A percentile compares a stretch with the other conserved stretches of the same genome.
phyloP scores from a whole-genome alignment of 2,888 invertebrate genomes.

The Plebejus argus region DNA sequence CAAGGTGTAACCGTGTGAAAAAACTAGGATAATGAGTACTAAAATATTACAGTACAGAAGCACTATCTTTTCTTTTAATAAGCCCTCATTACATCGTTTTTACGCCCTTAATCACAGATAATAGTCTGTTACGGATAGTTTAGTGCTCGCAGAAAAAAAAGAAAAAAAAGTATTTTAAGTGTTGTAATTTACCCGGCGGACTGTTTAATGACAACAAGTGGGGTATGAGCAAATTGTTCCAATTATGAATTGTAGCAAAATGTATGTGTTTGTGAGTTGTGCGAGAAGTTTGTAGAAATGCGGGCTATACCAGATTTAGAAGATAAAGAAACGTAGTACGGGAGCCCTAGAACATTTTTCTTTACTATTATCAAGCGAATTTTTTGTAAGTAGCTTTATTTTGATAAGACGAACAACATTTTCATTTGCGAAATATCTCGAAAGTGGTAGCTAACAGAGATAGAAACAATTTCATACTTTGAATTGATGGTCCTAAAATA shows the following conservation, averaged over 20 bases:
- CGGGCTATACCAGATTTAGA: slow-evolving; percentile 32
- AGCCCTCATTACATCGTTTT: neutral
- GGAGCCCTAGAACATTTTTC: too few species aligned
- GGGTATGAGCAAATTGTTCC: slow-evolving; percentile 51
- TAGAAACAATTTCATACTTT: too few species aligned
- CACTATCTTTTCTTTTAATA: neutral
- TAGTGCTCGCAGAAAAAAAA: neutral
- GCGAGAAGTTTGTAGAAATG: slow-evolving; percentile 36
- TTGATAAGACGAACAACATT: too few species aligned
- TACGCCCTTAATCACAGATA: slow-evolving; percentile 7
- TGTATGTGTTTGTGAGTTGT: slow-evolving; percentile 32
- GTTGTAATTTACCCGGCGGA: slow-evolving; percentile 19
- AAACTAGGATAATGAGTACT: slow-evolving; percentile 5
- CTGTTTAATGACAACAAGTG: slow-evolving; percentile 34
- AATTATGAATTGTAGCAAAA: slow-evolving; percentile 52
- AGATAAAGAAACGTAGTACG: too few species aligned
- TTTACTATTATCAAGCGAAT: too few species aligned
- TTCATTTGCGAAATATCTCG: too few species aligned
- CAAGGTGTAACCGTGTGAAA: slow-evolving; percentile 12
- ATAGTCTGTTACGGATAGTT: slow-evolving; percentile 11
- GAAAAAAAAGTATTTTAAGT: neutral
- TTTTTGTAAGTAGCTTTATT: too few species aligned
- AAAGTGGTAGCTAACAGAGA: too few species aligned
- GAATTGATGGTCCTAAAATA: too few species aligned
- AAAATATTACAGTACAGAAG: neutral